Evolutionary conservation across 2,888 invertebrate genomes (phyloP).

Genomic region (Himalopsyche tibetana): DNA sequence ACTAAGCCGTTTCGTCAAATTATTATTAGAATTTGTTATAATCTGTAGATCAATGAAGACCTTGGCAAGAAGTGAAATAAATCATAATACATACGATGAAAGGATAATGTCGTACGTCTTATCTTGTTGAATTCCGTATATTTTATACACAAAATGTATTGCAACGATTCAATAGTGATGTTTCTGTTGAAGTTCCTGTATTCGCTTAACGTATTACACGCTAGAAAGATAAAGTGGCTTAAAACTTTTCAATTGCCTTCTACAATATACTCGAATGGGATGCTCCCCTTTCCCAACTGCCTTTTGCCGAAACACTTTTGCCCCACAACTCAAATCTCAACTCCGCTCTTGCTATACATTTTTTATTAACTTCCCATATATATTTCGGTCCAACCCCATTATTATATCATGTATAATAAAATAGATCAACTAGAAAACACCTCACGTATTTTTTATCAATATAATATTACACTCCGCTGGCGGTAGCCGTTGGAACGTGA

Average conservation of each 20-base stretch:
- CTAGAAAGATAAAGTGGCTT: conserved; percentile 51
- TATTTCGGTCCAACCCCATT: neutral
- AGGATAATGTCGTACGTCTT: too few species aligned
- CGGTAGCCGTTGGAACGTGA: too few species aligned
- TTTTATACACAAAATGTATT: neutral
- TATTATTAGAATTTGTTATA: too few species aligned
- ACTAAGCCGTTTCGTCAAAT: too few species aligned
- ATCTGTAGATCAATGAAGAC: too few species aligned
- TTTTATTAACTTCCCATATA: conserved; percentile 34
- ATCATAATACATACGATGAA: too few species aligned
- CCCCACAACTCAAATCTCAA: conserved; percentile 27
- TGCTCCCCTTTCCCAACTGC: neutral
- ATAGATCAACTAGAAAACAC: neutral
- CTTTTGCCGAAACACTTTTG: conserved; percentile 27
- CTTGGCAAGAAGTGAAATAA: too few species aligned
- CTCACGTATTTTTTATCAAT: neutral
- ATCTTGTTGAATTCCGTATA: neutral
- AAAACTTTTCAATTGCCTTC: conserved; percentile 52
- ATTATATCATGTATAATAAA: conserved; percentile 15
- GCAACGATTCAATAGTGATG: neutral
- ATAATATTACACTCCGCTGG: too few species aligned
- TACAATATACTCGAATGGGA: conserved; percentile 18
- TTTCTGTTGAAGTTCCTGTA: conserved; percentile 22
- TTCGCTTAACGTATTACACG: conserved; percentile 46
- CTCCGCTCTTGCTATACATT: conserved; percentile 1